Evolutionary conservation across 2,888 invertebrate genomes (phyloP).

Genomic region (Cerceris ruficornis): DNA sequence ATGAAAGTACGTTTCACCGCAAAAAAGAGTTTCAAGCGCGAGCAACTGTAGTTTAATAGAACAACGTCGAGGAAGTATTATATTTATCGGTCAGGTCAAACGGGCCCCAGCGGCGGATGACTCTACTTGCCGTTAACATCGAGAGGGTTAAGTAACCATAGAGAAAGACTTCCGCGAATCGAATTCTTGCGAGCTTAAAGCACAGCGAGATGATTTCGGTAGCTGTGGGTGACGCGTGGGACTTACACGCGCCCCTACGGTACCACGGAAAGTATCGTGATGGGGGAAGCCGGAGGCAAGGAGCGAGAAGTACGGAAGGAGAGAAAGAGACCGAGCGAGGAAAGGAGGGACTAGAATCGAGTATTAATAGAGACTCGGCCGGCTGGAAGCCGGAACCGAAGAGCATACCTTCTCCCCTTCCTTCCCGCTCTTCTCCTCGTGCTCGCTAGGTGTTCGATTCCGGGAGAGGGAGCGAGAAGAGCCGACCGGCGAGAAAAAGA

Average conservation of each 20-base stretch:
- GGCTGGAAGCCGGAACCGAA: slow-evolving; percentile 79
- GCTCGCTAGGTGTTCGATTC: background rate
- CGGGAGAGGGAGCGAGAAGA: no score
- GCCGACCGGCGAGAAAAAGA: slow-evolving; percentile 7
- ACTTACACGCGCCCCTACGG: no score
- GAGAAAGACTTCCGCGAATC: no score
- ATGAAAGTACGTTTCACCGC: no score
- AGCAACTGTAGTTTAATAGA: no score
- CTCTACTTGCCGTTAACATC: no score
- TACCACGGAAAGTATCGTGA: background rate
- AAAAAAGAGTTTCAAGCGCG: no score
- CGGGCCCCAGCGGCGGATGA: no score
- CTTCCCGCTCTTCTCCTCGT: slow-evolving; percentile 37
- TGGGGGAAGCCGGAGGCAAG: background rate
- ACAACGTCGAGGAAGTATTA: no score
- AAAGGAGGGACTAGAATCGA: slow-evolving; percentile 60
- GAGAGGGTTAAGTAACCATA: no score
- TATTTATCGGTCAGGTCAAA: no score
- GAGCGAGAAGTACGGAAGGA: slow-evolving; percentile 9
- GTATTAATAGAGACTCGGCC: slow-evolving; percentile 77
- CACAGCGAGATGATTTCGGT: background rate
- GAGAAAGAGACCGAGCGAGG: slow-evolving; percentile 4
- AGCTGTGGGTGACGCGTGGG: no score
- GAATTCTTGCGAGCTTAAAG: background rate
- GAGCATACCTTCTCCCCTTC: slow-evolving; percentile 67